Conservation (phyloP, 2,113 vertebrate species). For the Anguilla japonica region DNA sequence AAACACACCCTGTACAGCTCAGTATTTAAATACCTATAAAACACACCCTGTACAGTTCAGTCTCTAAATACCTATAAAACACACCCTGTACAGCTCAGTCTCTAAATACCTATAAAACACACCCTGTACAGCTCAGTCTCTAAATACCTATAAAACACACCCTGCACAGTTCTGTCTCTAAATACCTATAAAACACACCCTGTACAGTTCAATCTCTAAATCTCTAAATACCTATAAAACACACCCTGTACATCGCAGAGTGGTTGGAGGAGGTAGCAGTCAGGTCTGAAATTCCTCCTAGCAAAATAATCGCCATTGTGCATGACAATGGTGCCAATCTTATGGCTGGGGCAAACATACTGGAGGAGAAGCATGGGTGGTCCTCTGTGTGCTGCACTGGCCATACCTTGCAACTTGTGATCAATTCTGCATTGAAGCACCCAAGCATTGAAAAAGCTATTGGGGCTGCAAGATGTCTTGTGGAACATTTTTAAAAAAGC, state of each 20-base stretch:
- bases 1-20: not conserved
- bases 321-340: slow-evolving; percentile 35
- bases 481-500: too few species aligned
- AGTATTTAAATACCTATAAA: too few species aligned
- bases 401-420: slow-evolving; percentile 23
- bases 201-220: too few species aligned
- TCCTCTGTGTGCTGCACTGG: slow-evolving; percentile 19
- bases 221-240: too few species aligned
- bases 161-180: too few species aligned
- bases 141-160: not conserved
- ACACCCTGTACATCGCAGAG: slow-evolving; percentile 29
- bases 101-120: not conserved
- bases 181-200: too few species aligned
- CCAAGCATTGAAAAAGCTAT: too few species aligned
- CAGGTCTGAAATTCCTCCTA: slow-evolving; percentile 35
- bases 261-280: slow-evolving; percentile 26
- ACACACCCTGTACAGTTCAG: not conserved
- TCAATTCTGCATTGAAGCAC: slow-evolving; percentile 23
- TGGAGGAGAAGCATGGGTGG: slow-evolving; percentile 30
- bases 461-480: too few species aligned
- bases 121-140: too few species aligned
- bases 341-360: slow-evolving; percentile 24
- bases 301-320: slow-evolving; percentile 31
- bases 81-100: not conserved
- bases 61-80: not conserved